These are phyloP conservation scores for Axinella damicornis DNA, from an alignment of 37 sponge, comb jelly and placozoan genomes.

Conservation along the genomic window DNA sequence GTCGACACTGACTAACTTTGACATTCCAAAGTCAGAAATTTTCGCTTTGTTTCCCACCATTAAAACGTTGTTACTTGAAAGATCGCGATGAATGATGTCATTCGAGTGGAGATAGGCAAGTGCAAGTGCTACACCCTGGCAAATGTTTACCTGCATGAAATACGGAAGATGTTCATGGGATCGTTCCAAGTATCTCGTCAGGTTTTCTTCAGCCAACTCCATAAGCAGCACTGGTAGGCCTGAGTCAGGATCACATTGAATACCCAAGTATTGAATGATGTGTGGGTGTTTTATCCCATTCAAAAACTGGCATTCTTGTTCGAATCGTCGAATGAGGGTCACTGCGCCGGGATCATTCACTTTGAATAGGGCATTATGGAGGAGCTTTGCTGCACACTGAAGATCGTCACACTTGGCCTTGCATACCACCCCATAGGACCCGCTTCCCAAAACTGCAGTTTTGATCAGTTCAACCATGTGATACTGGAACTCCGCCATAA, in stretches of 20 bases:
- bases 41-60: constrained; percentile 15
- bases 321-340: no score
- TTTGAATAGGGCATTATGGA: no score
- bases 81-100: constrained; percentile 36
- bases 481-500: no score
- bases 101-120: constrained; percentile 44
- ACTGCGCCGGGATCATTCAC: no score
- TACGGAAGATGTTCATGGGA: constrained; percentile 4
- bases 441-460: no score
- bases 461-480: no score
- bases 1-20: constrained; percentile 1
- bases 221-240: constrained; percentile 20
- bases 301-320: no score
- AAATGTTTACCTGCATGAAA: constrained; percentile 20
- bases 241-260: not conserved
- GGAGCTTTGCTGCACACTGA: no score
- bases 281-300: no score
- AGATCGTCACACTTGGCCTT: no score
- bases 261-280: constrained; percentile 18
- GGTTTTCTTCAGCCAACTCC: constrained; percentile 40
- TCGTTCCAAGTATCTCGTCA: constrained; percentile 26
- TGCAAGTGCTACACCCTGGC: constrained; percentile 30
- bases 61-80: constrained; percentile 45
- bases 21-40: constrained; percentile 39
- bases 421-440: no score